Evolutionary conservation across 1,140 invertebrate genomes (phyloP).

Genomic region (Ceratoteleas bidentatus): DNA sequence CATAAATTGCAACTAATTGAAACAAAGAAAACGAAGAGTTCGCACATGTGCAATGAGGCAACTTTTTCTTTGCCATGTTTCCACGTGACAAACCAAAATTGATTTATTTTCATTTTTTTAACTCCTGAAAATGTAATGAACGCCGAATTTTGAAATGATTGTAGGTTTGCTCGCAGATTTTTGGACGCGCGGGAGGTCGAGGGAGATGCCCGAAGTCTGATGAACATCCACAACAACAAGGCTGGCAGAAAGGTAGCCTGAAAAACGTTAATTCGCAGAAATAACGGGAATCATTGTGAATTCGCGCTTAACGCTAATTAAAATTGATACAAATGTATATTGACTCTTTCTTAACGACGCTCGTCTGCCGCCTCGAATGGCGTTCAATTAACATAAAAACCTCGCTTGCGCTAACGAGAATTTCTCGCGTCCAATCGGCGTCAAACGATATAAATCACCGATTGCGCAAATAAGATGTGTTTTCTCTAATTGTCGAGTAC

Average conservation of each 20-base stretch:
- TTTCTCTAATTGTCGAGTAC: slow-evolving; percentile 51
- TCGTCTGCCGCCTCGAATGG: slow-evolving; percentile 24
- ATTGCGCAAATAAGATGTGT: slow-evolving; percentile 58
- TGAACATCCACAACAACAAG: slow-evolving; percentile 99
- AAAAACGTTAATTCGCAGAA: slow-evolving; percentile 1
- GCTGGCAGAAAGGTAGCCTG: slow-evolving; percentile 92
- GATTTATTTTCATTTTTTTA: slow-evolving; percentile 3
- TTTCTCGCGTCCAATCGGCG: slow-evolving; percentile 37
- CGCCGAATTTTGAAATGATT: slow-evolving; percentile 59
- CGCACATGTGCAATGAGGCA: too few species aligned
- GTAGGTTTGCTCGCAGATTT: slow-evolving; percentile 88
- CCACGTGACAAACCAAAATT: background rate
- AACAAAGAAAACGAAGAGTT: too few species aligned
- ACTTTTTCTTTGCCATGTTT: background rate
- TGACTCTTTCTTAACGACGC: slow-evolving; percentile 34
- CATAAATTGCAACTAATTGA: slow-evolving; percentile 9
- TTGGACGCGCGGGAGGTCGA: slow-evolving; percentile 92
- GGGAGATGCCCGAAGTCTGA: slow-evolving; percentile 91
- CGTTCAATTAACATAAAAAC: slow-evolving; percentile 56
- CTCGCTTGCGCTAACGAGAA: slow-evolving; percentile 39
- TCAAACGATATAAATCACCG: slow-evolving; percentile 58
- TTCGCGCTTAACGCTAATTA: slow-evolving; percentile 21
- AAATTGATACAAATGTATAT: slow-evolving; percentile 44
- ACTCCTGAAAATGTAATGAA: slow-evolving; percentile 7
- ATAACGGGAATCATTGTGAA: slow-evolving; percentile 12